Conservation (phyloP, 2,113 vertebrate genomes). For the Balaeniceps rex region DNA sequence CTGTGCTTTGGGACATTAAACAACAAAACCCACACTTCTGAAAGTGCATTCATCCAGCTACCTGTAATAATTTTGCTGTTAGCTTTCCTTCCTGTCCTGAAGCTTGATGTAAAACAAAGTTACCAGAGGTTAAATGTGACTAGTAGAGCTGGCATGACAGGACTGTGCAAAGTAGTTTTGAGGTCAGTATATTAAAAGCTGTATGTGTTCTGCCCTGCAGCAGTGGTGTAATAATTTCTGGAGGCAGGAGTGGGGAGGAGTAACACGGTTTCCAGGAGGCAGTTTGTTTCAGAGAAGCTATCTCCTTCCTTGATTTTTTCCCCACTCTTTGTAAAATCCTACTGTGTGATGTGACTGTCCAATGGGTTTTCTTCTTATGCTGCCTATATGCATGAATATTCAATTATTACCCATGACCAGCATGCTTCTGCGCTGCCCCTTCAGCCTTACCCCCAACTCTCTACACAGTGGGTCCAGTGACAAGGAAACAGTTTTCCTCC, state of each 20-base stretch:
- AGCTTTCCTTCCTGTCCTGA: background rate
- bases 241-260: background rate
- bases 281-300: background rate
- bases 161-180: background rate
- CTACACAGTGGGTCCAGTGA: background rate
- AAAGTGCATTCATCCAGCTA: background rate
- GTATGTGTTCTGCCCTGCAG: background rate
- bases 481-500: background rate
- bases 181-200: background rate
- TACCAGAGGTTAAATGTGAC: background rate
- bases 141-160: background rate
- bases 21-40: background rate
- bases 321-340: background rate
- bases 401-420: background rate
- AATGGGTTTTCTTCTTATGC: background rate
- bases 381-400: constrained; percentile 74
- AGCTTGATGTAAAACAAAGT: background rate
- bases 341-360: background rate
- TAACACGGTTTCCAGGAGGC: background rate
- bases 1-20: background rate
- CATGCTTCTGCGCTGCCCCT: constrained; percentile 31
- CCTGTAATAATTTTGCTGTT: background rate
- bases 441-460: background rate
- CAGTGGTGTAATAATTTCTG: background rate
- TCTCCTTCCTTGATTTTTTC: background rate